phyloP scores from a whole-genome alignment of 2,797 vertebrate species.

The Rhyacichthys aspro region DNA sequence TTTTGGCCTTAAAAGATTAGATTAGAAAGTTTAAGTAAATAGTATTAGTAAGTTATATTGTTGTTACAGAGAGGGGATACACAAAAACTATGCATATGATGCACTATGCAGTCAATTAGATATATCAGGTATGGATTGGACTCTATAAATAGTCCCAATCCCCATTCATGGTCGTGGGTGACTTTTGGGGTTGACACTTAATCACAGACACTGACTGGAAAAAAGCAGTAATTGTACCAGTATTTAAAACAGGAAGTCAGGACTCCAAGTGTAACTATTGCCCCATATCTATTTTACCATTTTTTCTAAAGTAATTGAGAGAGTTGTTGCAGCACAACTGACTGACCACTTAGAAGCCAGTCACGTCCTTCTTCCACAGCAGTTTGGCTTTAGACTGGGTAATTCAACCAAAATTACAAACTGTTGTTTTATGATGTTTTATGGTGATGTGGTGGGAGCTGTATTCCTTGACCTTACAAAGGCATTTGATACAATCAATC shows the following conservation, averaged over 20 bases:
- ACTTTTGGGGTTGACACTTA: no score
- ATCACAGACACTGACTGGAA: no score
- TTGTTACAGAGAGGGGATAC: no score
- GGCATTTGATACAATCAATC: not conserved
- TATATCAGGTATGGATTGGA: no score
- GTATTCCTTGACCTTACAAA: not conserved
- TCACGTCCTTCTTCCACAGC: not conserved
- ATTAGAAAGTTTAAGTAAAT: no score
- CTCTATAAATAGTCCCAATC: no score
- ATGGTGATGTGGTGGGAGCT: not conserved
- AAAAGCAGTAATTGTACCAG: not conserved
- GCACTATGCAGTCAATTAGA: no score
- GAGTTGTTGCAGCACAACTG: not conserved
- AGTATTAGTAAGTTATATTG: no score
- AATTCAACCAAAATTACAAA: not conserved
- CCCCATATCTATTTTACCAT: not conserved
- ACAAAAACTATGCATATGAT: no score
- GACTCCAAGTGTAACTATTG: not conserved
- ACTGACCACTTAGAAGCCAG: not conserved
- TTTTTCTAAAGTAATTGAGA: not conserved
- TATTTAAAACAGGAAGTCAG: not conserved
- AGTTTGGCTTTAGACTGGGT: not conserved
- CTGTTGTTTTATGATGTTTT: not conserved
- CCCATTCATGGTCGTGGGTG: no score
- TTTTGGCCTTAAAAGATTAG: no score